Evolutionary conservation across 1,140 invertebrate species (phyloP).

Genomic region (Apis mellifera): DNA sequence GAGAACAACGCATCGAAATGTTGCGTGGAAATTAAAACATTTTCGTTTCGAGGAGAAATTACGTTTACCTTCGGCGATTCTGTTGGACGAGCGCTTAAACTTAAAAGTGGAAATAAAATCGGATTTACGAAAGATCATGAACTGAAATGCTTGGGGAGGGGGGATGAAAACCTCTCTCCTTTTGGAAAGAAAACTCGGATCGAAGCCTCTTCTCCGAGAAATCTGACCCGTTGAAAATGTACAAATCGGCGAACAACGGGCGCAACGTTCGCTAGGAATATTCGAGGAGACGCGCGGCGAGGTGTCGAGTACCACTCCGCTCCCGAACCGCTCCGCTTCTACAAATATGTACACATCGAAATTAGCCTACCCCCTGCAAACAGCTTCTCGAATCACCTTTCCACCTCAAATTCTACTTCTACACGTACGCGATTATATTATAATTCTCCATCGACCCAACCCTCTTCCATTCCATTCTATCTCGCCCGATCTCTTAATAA

Average conservation of each 20-base stretch:
- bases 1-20: neutral
- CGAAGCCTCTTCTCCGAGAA: neutral
- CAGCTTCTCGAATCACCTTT: constrained; percentile 29
- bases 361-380: constrained; percentile 51
- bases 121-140: neutral
- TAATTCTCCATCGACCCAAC: neutral
- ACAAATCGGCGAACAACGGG: constrained; percentile 21
- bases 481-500: too few species aligned
- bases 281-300: constrained; percentile 34
- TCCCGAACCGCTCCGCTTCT: constrained; percentile 25
- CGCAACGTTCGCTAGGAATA: constrained; percentile 21
- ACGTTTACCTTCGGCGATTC: neutral
- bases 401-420: neutral
- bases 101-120: constrained; percentile 5
- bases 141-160: too few species aligned
- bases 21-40: neutral
- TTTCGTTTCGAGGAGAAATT: neutral
- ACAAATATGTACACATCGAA: constrained; percentile 62
- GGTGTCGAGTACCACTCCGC: constrained; percentile 38
- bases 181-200: neutral
- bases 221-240: neutral
- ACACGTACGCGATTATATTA: neutral
- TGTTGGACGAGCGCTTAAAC: too few species aligned
- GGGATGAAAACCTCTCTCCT: neutral
- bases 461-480: neutral